A percentile compares a stretch with the other conserved stretches of the same genome.
Evolutionary conservation across 2,113 vertebrate species (phyloP).

Genomic region (Cheilinus undulatus): DNA sequence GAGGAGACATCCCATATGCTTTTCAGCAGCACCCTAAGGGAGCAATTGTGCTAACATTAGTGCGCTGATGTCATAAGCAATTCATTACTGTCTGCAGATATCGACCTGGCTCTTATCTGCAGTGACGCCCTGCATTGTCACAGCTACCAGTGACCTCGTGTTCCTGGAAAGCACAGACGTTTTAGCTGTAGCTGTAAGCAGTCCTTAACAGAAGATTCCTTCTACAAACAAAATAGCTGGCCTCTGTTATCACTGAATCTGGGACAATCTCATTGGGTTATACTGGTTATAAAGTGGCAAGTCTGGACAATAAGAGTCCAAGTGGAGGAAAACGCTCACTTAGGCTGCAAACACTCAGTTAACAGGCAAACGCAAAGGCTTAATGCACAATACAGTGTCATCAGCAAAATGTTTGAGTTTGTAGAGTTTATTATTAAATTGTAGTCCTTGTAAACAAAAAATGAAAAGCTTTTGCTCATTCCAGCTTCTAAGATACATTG

Average conservation of each 20-base stretch:
- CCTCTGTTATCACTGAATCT: neutral
- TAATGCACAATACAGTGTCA: neutral
- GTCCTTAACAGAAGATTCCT: neutral
- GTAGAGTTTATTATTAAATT: neutral
- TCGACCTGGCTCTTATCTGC: conserved; percentile 57
- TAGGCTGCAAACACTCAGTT: neutral
- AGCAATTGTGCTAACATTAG: conserved; percentile 56
- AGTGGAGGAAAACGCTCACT: neutral
- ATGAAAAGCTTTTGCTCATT: too few species aligned
- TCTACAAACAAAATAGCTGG: neutral
- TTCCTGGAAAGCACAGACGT: conserved; percentile 4
- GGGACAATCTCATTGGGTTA: neutral
- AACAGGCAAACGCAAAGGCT: too few species aligned
- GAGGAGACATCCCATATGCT: conserved; percentile 49
- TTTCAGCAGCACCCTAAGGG: conserved; percentile 36
- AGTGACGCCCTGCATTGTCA: conserved; percentile 44
- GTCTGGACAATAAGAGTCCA: neutral
- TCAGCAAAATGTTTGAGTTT: too few species aligned
- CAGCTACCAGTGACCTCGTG: neutral
- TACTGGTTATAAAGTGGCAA: neutral
- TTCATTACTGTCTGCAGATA: conserved; percentile 62
- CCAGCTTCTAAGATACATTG: too few species aligned
- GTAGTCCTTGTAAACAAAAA: neutral
- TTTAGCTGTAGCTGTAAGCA: neutral
- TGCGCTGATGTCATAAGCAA: conserved; percentile 67